Conservation (phyloP, 2,888 invertebrate genomes). For the Heteromurus nitidus region DNA sequence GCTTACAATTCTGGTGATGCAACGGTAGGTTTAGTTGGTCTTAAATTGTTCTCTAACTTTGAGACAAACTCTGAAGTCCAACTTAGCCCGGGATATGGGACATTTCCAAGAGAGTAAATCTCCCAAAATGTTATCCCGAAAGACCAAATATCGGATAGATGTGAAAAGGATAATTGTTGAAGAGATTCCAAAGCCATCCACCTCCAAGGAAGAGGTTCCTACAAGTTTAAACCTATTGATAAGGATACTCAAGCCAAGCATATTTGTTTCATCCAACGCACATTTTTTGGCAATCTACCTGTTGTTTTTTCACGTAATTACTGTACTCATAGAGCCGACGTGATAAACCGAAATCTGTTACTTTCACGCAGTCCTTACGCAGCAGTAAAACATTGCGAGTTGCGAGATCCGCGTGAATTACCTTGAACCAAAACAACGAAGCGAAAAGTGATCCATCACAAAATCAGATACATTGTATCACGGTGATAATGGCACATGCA, state of each 20-base stretch:
- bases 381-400: conserved; percentile 34
- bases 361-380: conserved; percentile 9
- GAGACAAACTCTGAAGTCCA: conserved; percentile 25
- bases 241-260: background rate
- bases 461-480: too few species aligned
- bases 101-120: conserved; percentile 1
- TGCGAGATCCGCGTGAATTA: conserved; percentile 42
- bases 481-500: too few species aligned
- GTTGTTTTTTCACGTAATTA: conserved; percentile 41
- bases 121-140: conserved; percentile 12
- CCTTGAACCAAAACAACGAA: too few species aligned
- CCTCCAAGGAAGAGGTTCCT: conserved; percentile 39
- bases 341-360: conserved; percentile 44
- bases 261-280: background rate
- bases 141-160: conserved; percentile 27
- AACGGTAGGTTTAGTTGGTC: conserved; percentile 6
- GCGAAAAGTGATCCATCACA: too few species aligned
- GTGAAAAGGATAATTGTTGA: conserved; percentile 13
- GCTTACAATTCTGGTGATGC: conserved; percentile 6
- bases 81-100: conserved; percentile 13
- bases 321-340: conserved; percentile 38
- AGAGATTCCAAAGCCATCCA: conserved; percentile 42
- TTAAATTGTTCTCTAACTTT: background rate
- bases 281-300: conserved; percentile 21
- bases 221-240: background rate